Percentiles rank a stretch among this genome's conserved stretches.
phyloP scores from a whole-genome alignment of 2,113 vertebrate genomes.

The Tragulus kanchil region DNA sequence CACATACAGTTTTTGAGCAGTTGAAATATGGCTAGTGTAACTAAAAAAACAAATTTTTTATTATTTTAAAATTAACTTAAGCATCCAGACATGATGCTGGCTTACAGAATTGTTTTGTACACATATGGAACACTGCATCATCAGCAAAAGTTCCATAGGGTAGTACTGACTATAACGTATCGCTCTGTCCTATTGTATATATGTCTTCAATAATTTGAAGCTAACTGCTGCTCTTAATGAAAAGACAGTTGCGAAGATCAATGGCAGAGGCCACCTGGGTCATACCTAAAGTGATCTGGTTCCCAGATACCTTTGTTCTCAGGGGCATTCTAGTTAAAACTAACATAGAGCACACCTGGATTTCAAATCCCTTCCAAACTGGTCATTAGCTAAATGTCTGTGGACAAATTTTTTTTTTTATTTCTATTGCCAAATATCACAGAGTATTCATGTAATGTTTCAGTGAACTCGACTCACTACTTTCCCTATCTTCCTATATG shows the following conservation, averaged over 20 bases:
- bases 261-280: background rate
- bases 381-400: background rate
- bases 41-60: background rate
- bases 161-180: background rate
- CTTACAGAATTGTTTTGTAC: background rate
- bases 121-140: background rate
- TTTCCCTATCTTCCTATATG: background rate
- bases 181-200: background rate
- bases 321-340: background rate
- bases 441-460: background rate
- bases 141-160: background rate
- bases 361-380: background rate
- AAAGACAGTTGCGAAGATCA: background rate
- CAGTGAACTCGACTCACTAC: background rate
- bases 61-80: background rate
- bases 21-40: background rate
- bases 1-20: background rate
- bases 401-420: slow-evolving; percentile 2
- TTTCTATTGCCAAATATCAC: slow-evolving; percentile 53
- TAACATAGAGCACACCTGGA: background rate
- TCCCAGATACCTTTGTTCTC: background rate
- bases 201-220: background rate
- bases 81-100: background rate
- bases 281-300: background rate
- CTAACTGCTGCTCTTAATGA: background rate